Conservation (phyloP, 2,113 vertebrate genomes). For the Microcebus griseorufus region DNA sequence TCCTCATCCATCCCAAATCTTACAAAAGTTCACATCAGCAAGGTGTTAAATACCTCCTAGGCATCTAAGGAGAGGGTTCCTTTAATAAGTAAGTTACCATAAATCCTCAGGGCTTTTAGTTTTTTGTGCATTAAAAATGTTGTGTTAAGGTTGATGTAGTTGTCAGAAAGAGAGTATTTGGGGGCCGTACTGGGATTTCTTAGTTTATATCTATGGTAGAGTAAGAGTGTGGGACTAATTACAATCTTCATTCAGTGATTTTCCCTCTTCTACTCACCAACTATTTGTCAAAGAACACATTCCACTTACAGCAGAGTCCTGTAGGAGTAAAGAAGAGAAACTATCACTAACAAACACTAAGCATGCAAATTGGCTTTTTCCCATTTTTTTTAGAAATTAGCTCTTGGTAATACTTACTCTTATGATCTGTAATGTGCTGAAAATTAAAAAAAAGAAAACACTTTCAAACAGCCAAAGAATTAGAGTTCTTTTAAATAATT, state of each 20-base stretch:
- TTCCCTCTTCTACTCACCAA: neutral
- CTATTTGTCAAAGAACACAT: neutral
- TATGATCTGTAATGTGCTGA: neutral
- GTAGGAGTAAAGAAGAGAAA: neutral
- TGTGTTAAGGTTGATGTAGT: neutral
- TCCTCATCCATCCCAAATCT: neutral
- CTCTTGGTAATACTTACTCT: neutral
- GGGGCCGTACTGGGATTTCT: neutral
- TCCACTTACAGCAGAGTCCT: neutral
- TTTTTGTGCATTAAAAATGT: neutral
- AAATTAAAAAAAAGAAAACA: neutral
- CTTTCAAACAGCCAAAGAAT: neutral
- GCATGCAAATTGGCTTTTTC: neutral
- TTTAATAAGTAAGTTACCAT: neutral
- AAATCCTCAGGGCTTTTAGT: neutral
- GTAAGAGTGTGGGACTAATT: neutral
- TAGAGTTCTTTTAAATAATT: constrained; percentile 7
- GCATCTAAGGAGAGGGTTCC: neutral
- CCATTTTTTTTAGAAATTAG: neutral
- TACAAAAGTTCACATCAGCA: neutral
- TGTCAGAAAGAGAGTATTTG: neutral
- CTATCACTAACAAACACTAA: neutral
- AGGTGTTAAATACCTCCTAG: neutral
- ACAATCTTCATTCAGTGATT: neutral
- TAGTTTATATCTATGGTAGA: neutral